phyloP scores from a whole-genome alignment of 2,888 invertebrate species.

The Andrena dorsata region DNA sequence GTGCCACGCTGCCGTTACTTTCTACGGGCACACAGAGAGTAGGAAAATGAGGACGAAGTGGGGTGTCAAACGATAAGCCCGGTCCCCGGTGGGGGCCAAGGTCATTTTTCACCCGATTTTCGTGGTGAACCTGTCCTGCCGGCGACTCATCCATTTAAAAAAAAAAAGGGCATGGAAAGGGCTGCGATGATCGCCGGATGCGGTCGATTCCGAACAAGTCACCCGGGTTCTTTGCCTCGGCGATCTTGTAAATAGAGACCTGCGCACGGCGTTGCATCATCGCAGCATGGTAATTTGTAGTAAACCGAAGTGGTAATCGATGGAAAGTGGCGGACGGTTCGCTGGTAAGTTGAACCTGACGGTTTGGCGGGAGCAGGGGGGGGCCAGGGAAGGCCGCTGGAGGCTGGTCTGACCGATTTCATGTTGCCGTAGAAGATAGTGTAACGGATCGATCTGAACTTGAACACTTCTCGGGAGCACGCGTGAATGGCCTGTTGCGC shows the following conservation, averaged over 20 bases:
- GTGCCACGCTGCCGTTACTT: slow-evolving; percentile 38
- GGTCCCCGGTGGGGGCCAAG: slow-evolving; percentile 20
- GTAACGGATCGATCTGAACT: too few relatives aligned
- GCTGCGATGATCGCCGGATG: not conserved
- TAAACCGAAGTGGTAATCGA: slow-evolving; percentile 11
- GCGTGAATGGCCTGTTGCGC: not conserved
- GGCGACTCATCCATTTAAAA: too few relatives aligned
- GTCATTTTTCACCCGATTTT: slow-evolving; percentile 1
- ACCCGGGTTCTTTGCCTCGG: not conserved
- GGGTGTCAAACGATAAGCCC: slow-evolving; percentile 49
- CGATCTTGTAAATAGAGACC: not conserved
- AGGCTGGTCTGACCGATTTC: not conserved
- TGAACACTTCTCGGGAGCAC: too few relatives aligned
- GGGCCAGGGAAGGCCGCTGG: not conserved
- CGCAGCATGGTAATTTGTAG: not conserved
- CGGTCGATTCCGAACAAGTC: not conserved
- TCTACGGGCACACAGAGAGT: slow-evolving; percentile 42
- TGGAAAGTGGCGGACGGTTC: not conserved
- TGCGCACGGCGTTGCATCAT: not conserved
- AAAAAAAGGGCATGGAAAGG: not conserved
- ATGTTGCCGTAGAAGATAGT: too few relatives aligned
- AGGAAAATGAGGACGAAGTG: slow-evolving; percentile 60
- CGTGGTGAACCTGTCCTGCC: not conserved
- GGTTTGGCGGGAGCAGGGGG: not conserved
- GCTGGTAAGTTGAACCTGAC: not conserved